phyloP scores from a whole-genome alignment of 2,888 invertebrate species.

The Dolichopus griseipennis region DNA sequence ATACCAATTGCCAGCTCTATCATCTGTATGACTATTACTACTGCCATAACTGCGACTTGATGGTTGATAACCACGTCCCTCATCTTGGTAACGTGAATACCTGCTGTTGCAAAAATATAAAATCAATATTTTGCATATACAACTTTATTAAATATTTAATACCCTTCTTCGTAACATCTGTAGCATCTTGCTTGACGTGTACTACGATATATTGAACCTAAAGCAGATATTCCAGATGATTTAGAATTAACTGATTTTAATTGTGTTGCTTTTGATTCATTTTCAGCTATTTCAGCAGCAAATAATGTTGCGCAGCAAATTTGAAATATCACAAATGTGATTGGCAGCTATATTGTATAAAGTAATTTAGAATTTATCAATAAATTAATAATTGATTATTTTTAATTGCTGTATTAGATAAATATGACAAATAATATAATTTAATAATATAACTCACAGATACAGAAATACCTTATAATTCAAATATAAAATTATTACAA shows the following conservation, averaged over 20 bases:
- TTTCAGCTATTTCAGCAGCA: neutral
- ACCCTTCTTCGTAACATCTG: slow-evolving; percentile 40
- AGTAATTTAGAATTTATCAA: neutral
- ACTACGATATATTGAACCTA: slow-evolving; percentile 32
- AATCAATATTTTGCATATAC: neutral
- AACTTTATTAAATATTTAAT: slow-evolving; percentile 7
- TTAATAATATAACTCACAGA: too few relatives aligned
- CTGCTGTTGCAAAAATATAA: neutral
- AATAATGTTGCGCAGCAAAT: slow-evolving; percentile 20
- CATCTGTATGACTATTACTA: slow-evolving; percentile 18
- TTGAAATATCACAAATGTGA: slow-evolving; percentile 18
- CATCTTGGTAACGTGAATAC: neutral
- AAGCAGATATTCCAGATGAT: slow-evolving; percentile 20
- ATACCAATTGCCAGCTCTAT: slow-evolving; percentile 25
- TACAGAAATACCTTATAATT: too few relatives aligned
- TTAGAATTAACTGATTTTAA: slow-evolving; percentile 16
- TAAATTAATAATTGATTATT: too few relatives aligned
- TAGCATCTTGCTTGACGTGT: slow-evolving; percentile 39
- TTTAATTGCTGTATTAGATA: too few relatives aligned
- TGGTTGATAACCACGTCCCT: slow-evolving; percentile 7
- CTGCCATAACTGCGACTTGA: slow-evolving; percentile 17
- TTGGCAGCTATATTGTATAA: slow-evolving; percentile 11
- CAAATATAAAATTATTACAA: too few relatives aligned
- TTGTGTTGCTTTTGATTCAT: slow-evolving; percentile 22
- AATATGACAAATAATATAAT: too few relatives aligned